Base-by-base conservation (phyloP, 2,888 invertebrate species). In the Aphidoletes aphidimyza region DNA sequence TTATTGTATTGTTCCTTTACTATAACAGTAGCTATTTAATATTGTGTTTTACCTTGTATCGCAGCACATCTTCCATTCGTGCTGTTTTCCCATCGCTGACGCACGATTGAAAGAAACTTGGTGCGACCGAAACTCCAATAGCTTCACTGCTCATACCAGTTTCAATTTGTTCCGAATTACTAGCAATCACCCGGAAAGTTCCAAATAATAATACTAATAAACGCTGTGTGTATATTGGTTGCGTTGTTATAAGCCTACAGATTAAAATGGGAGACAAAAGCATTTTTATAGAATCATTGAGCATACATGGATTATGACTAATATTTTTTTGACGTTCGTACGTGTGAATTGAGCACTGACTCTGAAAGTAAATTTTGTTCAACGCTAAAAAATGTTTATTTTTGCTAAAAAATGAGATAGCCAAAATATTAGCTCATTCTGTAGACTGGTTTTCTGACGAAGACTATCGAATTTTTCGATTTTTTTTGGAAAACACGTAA, bases 101-200 rank as follows among this genome's bases (percentile, higher is more conserved):
- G 91, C 98, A 98, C 87, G 96, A 96, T 91, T 97, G 97, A 91
- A 98, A 98, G 91, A 98, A 97, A 87, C 97, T 97, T 34, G 98
- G 98, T 84, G 98, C 98, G 84, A 98, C 98, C 59, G 97, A 97
- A 88, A 98, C 97, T 86, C 97, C 97, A 87, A 98, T 92, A 69
- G 98, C 97, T 91, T 98, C 97, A 87, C 97, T 96, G 87, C 96
- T 96, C 98, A 98, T 98, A 87, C 97, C 96, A 85, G 97, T 97
- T 88, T 94, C 94, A 88, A 96, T 96, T 90, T 95, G 93, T 87
- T 96, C 96, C 87, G 97, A 96, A 90, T 96, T 96, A 87, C 96
- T 96, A 34, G 97, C 96, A 90, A 98, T 97, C 87, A 97, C 96
- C 87, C 97, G 94, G 91, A 98, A 99, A 88, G 98, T 99, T 87